Percentiles rank a stretch among this genome's conserved stretches.
Conservation (phyloP, 1,140 invertebrate species). For the Brachionus sp. region DNA sequence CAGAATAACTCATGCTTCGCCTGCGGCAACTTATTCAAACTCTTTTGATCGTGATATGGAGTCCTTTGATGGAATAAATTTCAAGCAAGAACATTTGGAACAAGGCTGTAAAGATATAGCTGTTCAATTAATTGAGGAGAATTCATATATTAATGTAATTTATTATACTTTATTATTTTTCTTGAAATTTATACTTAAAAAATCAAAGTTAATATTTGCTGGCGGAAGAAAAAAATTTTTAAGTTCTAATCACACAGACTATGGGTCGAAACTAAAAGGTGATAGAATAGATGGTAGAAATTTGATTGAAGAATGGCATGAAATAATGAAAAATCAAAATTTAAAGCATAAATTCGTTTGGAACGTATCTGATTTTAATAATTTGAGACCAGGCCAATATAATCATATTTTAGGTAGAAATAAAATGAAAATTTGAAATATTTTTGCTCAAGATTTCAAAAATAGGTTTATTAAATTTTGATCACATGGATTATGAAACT, state of each 20-base stretch:
- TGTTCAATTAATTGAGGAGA: constrained; percentile 51
- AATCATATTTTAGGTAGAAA: constrained; percentile 11
- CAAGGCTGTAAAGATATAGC: constrained; percentile 60
- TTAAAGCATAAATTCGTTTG: constrained; percentile 23
- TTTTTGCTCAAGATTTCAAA: not conserved
- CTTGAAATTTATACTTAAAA: too few species aligned
- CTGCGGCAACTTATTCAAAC: constrained; percentile 75
- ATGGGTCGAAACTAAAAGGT: not conserved
- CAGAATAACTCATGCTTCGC: constrained; percentile 81
- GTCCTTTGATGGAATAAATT: constrained; percentile 49
- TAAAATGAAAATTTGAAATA: not conserved
- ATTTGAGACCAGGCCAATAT: constrained; percentile 11
- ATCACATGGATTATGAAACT: constrained; percentile 72
- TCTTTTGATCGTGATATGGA: constrained; percentile 53
- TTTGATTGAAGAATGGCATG: constrained; percentile 39
- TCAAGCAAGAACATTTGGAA: constrained; percentile 48
- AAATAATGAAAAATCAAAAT: constrained; percentile 34
- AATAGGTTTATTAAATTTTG: constrained; percentile 61
- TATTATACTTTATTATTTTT: too few species aligned
- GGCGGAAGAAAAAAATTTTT: constrained; percentile 42
- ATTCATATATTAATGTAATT: constrained; percentile 26
- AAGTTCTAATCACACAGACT: not conserved
- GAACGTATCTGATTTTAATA: constrained; percentile 7
- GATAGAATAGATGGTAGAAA: constrained; percentile 26
- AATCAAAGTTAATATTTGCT: constrained; percentile 30